Conservation (phyloP, 2,888 invertebrate genomes). For the Zelleria hepariella region DNA sequence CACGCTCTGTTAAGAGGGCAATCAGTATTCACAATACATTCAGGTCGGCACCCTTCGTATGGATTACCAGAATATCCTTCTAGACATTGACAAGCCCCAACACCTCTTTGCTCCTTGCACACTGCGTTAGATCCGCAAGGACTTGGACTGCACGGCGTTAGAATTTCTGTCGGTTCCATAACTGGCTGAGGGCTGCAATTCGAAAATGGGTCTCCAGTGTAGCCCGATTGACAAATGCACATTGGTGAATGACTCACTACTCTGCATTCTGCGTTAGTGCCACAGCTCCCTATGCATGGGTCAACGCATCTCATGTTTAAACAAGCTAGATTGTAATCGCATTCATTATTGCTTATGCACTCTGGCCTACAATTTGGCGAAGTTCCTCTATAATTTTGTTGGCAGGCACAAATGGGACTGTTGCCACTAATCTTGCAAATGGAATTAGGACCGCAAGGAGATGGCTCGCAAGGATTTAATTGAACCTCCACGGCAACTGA, state of each 20-base stretch:
- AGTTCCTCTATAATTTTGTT: conserved; percentile 75
- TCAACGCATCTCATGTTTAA: conserved; percentile 82
- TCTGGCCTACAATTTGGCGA: conserved; percentile 86
- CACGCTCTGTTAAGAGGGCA: conserved; percentile 81
- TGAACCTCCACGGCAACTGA: conserved; percentile 35
- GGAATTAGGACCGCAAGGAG: conserved; percentile 84
- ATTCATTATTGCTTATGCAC: conserved; percentile 84
- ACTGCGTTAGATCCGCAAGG: conserved; percentile 76
- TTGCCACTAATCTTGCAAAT: conserved; percentile 78
- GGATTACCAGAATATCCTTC: conserved; percentile 81
- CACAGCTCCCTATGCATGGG: conserved; percentile 82
- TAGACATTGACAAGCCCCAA: conserved; percentile 78
- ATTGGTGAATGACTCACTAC: conserved; percentile 83
- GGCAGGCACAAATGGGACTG: conserved; percentile 82
- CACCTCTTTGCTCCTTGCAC: conserved; percentile 73
- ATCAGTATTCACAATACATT: conserved; percentile 80
- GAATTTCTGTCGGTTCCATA: conserved; percentile 45
- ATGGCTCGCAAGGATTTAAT: conserved; percentile 76
- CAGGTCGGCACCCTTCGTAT: conserved; percentile 82
- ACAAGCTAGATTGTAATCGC: conserved; percentile 78
- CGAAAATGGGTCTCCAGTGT: conserved; percentile 83
- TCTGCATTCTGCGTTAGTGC: conserved; percentile 80
- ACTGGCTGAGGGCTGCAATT: conserved; percentile 64
- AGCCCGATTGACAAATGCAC: conserved; percentile 79
- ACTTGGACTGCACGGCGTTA: conserved; percentile 76